These are phyloP conservation scores for Neopelma chrysocephalum DNA, from an alignment of 2,797 vertebrate species.

Conservation along the genomic window DNA sequence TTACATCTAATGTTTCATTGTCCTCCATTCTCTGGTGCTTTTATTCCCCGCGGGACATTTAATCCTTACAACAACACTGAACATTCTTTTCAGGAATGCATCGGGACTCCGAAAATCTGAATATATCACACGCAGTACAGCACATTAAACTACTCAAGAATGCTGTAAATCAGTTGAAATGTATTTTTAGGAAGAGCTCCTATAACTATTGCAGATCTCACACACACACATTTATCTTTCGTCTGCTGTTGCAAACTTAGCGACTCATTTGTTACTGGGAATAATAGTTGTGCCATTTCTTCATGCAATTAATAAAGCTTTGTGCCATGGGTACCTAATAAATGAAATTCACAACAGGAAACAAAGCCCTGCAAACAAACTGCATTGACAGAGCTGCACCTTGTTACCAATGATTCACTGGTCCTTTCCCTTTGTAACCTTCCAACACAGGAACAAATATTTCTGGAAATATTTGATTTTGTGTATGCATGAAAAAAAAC, in stretches of 20 bases:
- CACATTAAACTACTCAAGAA: conserved; percentile 4
- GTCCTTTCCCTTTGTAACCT: background rate
- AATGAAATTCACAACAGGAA: conserved; percentile 57
- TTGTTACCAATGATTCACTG: background rate
- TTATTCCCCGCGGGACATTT: background rate
- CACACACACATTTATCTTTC: background rate
- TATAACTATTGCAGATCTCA: conserved; percentile 7
- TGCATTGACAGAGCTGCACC: background rate
- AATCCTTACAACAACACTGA: conserved; percentile 13
- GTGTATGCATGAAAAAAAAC: background rate
- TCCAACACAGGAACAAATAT: background rate
- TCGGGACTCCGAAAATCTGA: background rate
- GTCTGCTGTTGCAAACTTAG: conserved; percentile 28
- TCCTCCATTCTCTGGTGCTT: background rate
- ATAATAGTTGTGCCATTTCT: conserved; percentile 29
- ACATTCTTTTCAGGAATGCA: conserved; percentile 33
- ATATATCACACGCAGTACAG: background rate
- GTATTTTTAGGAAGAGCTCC: conserved; percentile 31
- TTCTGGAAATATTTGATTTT: background rate
- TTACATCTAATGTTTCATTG: conserved; percentile 26
- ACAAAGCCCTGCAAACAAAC: conserved; percentile 26
- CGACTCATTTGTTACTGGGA: conserved; percentile 35
- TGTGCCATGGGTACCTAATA: conserved; percentile 2
- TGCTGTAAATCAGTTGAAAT: conserved; percentile 33
- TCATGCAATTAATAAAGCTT: conserved; percentile 20